Conservation (phyloP, 2,888 invertebrate species). For the Eupithecia centaureata region DNA sequence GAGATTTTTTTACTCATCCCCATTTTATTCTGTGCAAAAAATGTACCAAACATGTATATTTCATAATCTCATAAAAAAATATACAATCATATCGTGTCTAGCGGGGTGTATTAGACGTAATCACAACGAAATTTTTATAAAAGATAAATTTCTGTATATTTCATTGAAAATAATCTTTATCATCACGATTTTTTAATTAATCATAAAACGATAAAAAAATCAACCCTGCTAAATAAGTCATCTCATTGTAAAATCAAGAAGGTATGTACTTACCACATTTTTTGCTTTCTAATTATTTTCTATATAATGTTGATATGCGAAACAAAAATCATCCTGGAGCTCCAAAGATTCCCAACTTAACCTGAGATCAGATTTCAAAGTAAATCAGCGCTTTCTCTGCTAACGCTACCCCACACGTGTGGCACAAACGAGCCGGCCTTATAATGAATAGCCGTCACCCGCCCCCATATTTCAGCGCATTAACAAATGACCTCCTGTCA, state of each 20-base stretch:
- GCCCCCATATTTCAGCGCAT: conserved; percentile 82
- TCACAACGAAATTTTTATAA: too few species aligned
- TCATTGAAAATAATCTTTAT: too few species aligned
- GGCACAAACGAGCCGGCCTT: conserved; percentile 80
- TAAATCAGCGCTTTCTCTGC: conserved; percentile 40
- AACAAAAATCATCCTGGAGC: neutral
- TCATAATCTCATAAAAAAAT: too few species aligned
- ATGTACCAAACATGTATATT: too few species aligned
- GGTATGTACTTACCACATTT: too few species aligned
- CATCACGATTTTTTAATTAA: too few species aligned
- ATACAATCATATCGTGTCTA: neutral
- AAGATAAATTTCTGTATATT: too few species aligned
- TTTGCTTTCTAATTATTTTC: neutral
- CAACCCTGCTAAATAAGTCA: neutral
- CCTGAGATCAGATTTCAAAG: neutral
- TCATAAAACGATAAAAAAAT: neutral
- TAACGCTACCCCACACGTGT: conserved; percentile 74
- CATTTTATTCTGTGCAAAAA: too few species aligned
- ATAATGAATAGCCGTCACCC: conserved; percentile 82
- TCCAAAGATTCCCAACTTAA: neutral
- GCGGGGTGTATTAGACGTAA: neutral
- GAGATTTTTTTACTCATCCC: too few species aligned
- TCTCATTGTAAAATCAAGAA: neutral
- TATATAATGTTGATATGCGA: neutral
- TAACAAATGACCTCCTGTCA: conserved; percentile 82